Evolutionary conservation across 2,888 invertebrate genomes (phyloP).

Genomic region (Myopa testacea): DNA sequence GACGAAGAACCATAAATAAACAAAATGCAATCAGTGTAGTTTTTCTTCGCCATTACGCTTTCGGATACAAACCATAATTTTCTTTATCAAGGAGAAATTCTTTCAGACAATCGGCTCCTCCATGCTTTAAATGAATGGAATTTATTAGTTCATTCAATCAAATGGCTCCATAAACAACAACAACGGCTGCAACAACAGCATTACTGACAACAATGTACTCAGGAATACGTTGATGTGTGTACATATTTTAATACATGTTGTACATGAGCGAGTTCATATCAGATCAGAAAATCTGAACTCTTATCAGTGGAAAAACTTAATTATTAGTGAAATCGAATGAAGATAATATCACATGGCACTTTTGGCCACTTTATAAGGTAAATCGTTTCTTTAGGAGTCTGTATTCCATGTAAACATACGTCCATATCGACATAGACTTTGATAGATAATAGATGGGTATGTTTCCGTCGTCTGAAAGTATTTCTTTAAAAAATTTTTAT

Average conservation of each 20-base stretch:
- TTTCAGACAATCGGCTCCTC: constrained; percentile 20
- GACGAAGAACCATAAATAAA: constrained; percentile 34
- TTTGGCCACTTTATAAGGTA: too few species aligned
- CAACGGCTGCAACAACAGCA: constrained; percentile 13
- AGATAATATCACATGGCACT: too few species aligned
- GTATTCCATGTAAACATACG: too few species aligned
- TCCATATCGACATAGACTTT: too few species aligned
- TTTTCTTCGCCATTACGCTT: constrained; percentile 11
- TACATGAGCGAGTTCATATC: not conserved
- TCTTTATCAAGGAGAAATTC: constrained; percentile 32
- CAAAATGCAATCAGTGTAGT: constrained; percentile 5
- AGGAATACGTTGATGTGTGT: not conserved
- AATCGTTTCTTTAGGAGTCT: too few species aligned
- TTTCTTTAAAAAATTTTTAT: too few species aligned
- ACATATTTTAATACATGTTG: not conserved
- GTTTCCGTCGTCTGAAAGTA: too few species aligned
- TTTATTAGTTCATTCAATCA: constrained; percentile 41
- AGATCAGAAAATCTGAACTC: not conserved
- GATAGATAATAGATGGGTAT: too few species aligned
- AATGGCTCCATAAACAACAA: constrained; percentile 31
- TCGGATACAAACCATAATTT: constrained; percentile 15
- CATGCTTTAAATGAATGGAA: constrained; percentile 38
- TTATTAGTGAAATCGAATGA: too few species aligned
- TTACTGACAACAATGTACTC: constrained; percentile 16
- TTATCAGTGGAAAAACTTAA: too few species aligned